A percentile compares a stretch with the other conserved stretches of the same genome.
These are phyloP conservation scores for Pleuronectes platessa DNA, from an alignment of 2,113 vertebrate species.

Conservation along the genomic window DNA sequence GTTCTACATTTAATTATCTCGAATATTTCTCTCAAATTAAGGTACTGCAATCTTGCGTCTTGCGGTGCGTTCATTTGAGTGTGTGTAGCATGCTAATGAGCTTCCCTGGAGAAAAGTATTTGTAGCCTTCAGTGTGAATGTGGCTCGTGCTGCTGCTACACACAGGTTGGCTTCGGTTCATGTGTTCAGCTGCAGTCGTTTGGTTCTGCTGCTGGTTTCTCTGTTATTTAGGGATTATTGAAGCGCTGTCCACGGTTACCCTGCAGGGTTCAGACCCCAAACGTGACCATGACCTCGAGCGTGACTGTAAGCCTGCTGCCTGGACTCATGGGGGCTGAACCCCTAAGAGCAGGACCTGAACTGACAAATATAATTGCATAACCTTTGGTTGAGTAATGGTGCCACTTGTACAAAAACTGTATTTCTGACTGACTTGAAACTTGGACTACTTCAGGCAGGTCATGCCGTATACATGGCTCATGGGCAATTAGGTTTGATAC, in stretches of 20 bases:
- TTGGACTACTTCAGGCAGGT: neutral
- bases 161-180: neutral
- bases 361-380: neutral
- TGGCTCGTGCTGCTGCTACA: neutral
- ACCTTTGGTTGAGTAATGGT: constrained; percentile 11
- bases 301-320: constrained; percentile 16
- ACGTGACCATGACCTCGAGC: constrained; percentile 7
- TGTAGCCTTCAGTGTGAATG: neutral
- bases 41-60: neutral
- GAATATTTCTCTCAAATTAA: constrained; percentile 4
- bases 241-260: neutral
- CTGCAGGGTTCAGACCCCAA: too few species aligned
- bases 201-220: too few species aligned
- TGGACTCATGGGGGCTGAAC: neutral
- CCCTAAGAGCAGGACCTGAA: neutral
- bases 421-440: neutral
- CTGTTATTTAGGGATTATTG: constrained; percentile 10
- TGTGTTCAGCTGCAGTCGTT: neutral
- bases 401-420: constrained; percentile 3
- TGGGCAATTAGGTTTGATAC: neutral
- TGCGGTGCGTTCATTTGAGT: constrained; percentile 2
- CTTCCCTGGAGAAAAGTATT: neutral
- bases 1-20: neutral
- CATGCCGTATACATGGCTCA: neutral
- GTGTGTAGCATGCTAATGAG: neutral